Evolutionary conservation across 2,888 invertebrate genomes (phyloP).

Genomic region (Apocheima hispidaria): DNA sequence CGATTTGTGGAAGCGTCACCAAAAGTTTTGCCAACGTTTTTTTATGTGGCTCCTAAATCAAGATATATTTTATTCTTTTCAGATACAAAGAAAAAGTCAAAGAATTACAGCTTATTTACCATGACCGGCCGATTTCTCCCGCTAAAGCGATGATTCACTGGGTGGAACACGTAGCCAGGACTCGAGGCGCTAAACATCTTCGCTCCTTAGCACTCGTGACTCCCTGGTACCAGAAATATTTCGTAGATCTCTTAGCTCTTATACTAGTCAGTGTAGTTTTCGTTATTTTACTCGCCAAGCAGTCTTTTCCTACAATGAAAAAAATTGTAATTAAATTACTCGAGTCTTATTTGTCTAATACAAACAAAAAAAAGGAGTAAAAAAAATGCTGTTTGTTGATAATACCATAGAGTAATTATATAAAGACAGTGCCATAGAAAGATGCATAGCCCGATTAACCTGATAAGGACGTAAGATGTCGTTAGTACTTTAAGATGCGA

Average conservation of each 20-base stretch:
- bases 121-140: slow-evolving; percentile 59
- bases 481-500: too few species aligned
- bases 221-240: slow-evolving; percentile 64
- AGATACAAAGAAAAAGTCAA: slow-evolving; percentile 60
- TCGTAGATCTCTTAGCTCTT: slow-evolving; percentile 56
- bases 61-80: slow-evolving; percentile 14
- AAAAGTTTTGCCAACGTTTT: background rate
- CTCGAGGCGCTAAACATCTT: slow-evolving; percentile 61
- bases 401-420: too few species aligned
- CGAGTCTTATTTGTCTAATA: background rate
- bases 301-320: background rate
- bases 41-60: too few species aligned
- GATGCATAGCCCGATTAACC: too few species aligned
- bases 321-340: background rate
- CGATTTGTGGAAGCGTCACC: too few species aligned
- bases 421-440: too few species aligned
- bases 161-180: slow-evolving; percentile 64
- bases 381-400: too few species aligned
- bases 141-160: slow-evolving; percentile 61
- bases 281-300: background rate
- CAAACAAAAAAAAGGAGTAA: background rate
- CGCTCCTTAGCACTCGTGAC: slow-evolving; percentile 59
- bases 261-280: background rate
- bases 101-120: slow-evolving; percentile 60
- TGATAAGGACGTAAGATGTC: too few species aligned